phyloP scores from a whole-genome alignment of 2,797 vertebrate species.

The Parambassis ranga region DNA sequence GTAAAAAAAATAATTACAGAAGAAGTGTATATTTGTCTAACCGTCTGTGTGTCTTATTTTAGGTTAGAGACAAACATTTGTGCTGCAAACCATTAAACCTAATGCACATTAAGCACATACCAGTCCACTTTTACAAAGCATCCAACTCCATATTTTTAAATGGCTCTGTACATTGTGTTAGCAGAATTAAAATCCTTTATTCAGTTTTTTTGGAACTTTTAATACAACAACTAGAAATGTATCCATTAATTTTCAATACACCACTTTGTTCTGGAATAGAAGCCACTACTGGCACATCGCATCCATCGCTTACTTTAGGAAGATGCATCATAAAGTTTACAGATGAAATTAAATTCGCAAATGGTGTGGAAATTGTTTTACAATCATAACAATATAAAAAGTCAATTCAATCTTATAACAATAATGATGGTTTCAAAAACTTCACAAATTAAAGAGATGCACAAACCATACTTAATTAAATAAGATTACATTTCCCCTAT shows the following conservation, averaged over 20 bases:
- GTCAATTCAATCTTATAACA: too few species aligned
- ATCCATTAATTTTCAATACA: background rate
- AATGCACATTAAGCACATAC: too few species aligned
- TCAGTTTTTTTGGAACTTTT: background rate
- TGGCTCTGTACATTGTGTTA: background rate
- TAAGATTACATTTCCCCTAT: too few species aligned
- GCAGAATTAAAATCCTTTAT: background rate
- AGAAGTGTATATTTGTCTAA: background rate
- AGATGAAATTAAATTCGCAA: background rate
- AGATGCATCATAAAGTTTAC: too few species aligned
- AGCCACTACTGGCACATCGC: too few species aligned
- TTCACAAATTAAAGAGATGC: too few species aligned
- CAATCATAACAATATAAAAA: too few species aligned
- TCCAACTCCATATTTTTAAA: background rate
- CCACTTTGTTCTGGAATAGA: background rate
- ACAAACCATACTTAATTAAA: too few species aligned
- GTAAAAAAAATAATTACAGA: background rate
- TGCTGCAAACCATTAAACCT: background rate
- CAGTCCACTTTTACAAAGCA: background rate
- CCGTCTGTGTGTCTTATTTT: too few species aligned
- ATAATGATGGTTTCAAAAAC: too few species aligned
- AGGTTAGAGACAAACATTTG: background rate
- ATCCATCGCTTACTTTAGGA: too few species aligned
- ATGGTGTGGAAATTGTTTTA: too few species aligned
- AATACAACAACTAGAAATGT: background rate